phyloP scores from a whole-genome alignment of 2,797 vertebrate species.

The Heliangelus exortis region DNA sequence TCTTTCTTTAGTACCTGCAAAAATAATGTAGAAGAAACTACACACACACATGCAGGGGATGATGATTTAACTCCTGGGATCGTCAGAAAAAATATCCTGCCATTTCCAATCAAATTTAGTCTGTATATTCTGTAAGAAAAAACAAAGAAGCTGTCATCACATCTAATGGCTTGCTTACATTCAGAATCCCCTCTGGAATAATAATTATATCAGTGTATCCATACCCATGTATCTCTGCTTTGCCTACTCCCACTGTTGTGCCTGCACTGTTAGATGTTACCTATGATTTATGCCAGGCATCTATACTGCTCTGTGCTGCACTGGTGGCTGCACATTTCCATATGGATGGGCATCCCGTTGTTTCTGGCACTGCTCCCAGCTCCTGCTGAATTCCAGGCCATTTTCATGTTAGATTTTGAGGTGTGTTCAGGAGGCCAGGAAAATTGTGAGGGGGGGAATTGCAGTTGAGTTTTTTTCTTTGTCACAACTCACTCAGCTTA shows the following conservation, averaged over 20 bases:
- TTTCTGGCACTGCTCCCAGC: not conserved
- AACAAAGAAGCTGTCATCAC: constrained; percentile 54
- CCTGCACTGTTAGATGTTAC: not conserved
- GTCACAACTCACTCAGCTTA: not conserved
- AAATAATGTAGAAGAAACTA: not conserved
- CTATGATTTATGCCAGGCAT: constrained; percentile 32
- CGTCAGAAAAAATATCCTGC: constrained; percentile 47
- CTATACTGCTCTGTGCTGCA: not conserved
- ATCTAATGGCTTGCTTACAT: constrained; percentile 49
- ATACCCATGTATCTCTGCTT: not conserved
- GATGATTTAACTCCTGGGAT: not conserved
- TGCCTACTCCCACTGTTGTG: not conserved
- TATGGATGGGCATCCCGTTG: not conserved
- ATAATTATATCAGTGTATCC: constrained; percentile 31
- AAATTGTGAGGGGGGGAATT: not conserved
- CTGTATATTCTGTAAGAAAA: constrained; percentile 40
- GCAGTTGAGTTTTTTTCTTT: not conserved
- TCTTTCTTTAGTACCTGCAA: not conserved
- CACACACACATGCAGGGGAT: not conserved
- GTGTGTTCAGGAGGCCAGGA: not conserved
- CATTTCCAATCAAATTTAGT: constrained; percentile 49
- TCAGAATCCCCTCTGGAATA: constrained; percentile 48
- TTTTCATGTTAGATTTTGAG: not conserved
- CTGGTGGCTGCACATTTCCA: constrained; percentile 46
- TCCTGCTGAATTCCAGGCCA: not conserved